A percentile compares a stretch with the other conserved stretches of the same genome.
Conservation (phyloP, 2,797 vertebrate species). For the Sebastes steindachneri region DNA sequence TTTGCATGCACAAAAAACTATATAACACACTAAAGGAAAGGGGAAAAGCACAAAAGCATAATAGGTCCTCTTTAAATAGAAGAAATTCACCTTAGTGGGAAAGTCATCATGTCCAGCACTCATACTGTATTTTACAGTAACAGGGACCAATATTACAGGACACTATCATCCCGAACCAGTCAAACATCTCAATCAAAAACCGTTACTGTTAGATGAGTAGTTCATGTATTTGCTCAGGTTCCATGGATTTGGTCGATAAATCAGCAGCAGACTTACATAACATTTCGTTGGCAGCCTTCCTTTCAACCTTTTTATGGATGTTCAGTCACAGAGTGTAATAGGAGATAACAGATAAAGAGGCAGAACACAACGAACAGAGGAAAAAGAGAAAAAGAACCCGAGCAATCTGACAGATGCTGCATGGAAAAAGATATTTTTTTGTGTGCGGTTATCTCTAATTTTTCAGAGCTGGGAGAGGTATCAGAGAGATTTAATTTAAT, state of each 20-base stretch:
- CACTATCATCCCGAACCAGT: not conserved
- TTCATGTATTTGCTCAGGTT: conserved; percentile 31
- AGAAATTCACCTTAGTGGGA: not conserved
- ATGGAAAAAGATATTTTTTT: not conserved
- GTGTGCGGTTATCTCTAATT: conserved; percentile 40
- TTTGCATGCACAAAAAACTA: not conserved
- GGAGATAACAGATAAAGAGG: conserved; percentile 45
- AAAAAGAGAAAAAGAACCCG: conserved; percentile 9
- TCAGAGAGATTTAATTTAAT: conserved; percentile 58
- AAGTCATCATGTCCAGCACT: not conserved
- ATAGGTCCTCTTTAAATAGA: not conserved
- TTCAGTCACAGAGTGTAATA: conserved; percentile 41
- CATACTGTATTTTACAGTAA: not conserved
- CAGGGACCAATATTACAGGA: not conserved
- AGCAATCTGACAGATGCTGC: conserved; percentile 22
- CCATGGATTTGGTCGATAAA: conserved; percentile 36
- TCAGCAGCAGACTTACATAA: conserved; percentile 17
- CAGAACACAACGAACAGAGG: not conserved
- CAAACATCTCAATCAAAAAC: not conserved
- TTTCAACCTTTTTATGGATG: conserved; percentile 40
- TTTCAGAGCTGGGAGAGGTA: conserved; percentile 42
- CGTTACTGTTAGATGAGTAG: conserved; percentile 12
- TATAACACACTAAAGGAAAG: too few relatives aligned
- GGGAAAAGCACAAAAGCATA: too few relatives aligned
- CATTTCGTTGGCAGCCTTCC: conserved; percentile 40